Base-by-base conservation (phyloP, 2,888 invertebrate genomes). In the Xanthorhoe spadicearia region DNA sequence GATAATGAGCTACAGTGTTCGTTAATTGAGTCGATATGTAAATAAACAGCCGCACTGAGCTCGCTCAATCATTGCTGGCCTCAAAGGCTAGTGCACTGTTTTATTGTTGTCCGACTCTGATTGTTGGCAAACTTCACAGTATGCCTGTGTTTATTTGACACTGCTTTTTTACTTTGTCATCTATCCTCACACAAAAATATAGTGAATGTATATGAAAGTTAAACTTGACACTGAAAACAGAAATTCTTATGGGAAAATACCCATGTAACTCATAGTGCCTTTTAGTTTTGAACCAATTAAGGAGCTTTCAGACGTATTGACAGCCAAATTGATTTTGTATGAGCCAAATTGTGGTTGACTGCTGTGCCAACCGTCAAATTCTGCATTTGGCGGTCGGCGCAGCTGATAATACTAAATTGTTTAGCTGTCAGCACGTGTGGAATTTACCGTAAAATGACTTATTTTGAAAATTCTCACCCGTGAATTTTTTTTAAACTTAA, bases 21-120 rank as follows among this genome's bases (percentile, higher is more conserved):
- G 88, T 88, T 90, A 91, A 92, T 90, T 90, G 87, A 87, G 86
- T 87, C 85, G 83, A 87, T 88, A 86, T 89, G 89, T 90, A 89
- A 91, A 92, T 90, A 91, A 86, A 88, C 84, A 86, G 83, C 73
- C 75, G 75, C 76, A 74, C 70, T 75, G 72, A 72, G 77, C 71
- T 68, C 80, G 78, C 77, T 86, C 87, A 86, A 86, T 89, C 86
- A 88, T 84, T 84, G 82, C 81, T 78, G 74, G 78, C 77, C 83
- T 87, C 88, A 90, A 89, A 89, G 83, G 85, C 79, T 79, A 79
- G 80, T 77, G 69, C 69, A 70, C 80, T 79, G 72, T 87, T 89
- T 85, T 86, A 84, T 83, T 85, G 85, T 81, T 80, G 75, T 75
- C 72, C 50, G 71, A 71, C 79, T 75, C 77, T 83, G 81, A 85